These are phyloP conservation scores for Cryptocephalus moraei DNA, from an alignment of 2,888 invertebrate genomes.

Conservation along the genomic window DNA sequence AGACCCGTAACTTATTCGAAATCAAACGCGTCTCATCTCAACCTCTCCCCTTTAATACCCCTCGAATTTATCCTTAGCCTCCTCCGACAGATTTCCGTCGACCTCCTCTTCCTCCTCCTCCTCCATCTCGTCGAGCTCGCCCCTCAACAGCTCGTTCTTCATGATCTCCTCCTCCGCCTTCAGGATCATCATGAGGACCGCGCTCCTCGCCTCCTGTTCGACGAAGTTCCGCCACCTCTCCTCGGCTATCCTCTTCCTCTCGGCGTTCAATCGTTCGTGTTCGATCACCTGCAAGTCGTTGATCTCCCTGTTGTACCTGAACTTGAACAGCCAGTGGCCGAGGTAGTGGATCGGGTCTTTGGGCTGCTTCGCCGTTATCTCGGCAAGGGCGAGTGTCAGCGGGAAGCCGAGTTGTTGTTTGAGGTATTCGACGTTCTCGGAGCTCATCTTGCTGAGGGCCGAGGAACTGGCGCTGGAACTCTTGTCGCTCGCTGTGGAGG, in stretches of 20 bases:
- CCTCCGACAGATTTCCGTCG: constrained; percentile 20
- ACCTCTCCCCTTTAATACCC: not conserved
- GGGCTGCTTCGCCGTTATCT: constrained; percentile 39
- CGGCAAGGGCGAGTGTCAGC: constrained; percentile 37
- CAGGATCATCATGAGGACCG: constrained; percentile 31
- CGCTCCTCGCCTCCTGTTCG: constrained; percentile 31
- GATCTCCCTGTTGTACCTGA: constrained; percentile 37
- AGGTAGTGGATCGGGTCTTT: constrained; percentile 41
- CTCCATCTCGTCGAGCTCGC: constrained; percentile 12
- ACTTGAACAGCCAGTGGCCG: constrained; percentile 42
- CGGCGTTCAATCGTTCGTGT: constrained; percentile 28
- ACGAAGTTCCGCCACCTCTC: constrained; percentile 31
- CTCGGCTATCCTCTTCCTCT: constrained; percentile 28
- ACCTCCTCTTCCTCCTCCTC: constrained; percentile 23
- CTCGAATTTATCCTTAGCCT: constrained; percentile 26
- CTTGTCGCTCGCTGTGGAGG: not conserved
- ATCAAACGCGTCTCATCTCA: too few relatives aligned
- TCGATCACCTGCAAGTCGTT: constrained; percentile 27
- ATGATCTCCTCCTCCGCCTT: constrained; percentile 30
- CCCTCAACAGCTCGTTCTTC: constrained; percentile 25
- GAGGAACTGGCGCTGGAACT: not conserved
- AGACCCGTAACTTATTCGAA: too few relatives aligned
- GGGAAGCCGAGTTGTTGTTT: constrained; percentile 33
- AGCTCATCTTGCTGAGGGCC: constrained; percentile 19
- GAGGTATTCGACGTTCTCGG: constrained; percentile 33